Percentiles rank a stretch among this genome's conserved stretches.
phyloP scores from a whole-genome alignment of 2,797 vertebrate genomes.

The Carduelis carduelis region DNA sequence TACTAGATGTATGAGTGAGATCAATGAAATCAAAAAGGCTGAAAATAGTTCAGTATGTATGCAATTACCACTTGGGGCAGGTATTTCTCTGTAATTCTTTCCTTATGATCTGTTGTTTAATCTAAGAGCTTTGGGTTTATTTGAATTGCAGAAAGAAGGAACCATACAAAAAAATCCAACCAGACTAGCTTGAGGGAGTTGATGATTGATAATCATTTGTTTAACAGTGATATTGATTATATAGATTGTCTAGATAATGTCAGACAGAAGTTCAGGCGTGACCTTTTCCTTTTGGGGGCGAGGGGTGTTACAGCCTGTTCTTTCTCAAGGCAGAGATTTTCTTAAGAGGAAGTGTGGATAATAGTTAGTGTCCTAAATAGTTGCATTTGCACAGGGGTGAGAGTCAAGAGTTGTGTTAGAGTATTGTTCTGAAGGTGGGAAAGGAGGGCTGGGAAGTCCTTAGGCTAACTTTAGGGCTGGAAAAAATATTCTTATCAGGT shows the following conservation, averaged over 20 bases:
- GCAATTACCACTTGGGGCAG: not conserved
- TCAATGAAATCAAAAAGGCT: not conserved
- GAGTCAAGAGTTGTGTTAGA: not conserved
- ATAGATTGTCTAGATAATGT: not conserved
- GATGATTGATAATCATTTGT: constrained; percentile 4
- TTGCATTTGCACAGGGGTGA: not conserved
- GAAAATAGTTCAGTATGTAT: not conserved
- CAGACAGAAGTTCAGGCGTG: not conserved
- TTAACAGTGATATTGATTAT: constrained; percentile 12
- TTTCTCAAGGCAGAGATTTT: not conserved
- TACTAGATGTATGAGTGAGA: not conserved
- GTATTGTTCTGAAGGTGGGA: not conserved
- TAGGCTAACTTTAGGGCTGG: not conserved
- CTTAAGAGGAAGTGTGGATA: not conserved
- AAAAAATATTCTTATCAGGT: not conserved
- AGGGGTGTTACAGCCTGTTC: not conserved
- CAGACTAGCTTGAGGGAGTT: not conserved
- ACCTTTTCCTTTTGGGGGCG: not conserved
- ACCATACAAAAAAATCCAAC: not conserved
- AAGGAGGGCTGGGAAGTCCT: not conserved
- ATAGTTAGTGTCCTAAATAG: not conserved
- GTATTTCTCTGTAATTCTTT: not conserved
- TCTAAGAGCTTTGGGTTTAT: not conserved
- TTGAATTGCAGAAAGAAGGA: not conserved
- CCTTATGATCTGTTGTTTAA: not conserved